A percentile compares a stretch with the other conserved stretches of the same genome.
phyloP scores from a whole-genome alignment of 1,140 invertebrate species.

The Augochlora pura region DNA sequence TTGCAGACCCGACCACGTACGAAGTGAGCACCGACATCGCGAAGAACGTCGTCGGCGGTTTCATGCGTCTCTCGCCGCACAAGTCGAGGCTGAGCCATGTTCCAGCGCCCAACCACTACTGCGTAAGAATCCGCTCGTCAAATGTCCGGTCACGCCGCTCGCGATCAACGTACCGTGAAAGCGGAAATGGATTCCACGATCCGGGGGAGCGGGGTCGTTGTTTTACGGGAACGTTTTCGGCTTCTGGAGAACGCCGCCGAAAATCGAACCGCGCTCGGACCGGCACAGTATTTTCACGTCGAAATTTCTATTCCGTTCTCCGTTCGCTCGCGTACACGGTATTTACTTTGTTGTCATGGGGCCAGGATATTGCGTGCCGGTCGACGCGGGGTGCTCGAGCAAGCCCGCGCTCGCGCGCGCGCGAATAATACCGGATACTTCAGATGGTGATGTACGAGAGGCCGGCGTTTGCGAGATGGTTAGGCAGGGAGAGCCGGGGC shows the following conservation, averaged over 20 bases:
- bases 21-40: constrained; percentile 52
- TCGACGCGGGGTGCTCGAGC: no score
- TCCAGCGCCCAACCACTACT: constrained; percentile 12
- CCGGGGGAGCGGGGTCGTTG: neutral
- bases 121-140: constrained; percentile 26
- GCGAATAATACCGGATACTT: constrained; percentile 65
- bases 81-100: neutral
- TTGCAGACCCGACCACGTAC: constrained; percentile 47
- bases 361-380: constrained; percentile 61
- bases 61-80: constrained; percentile 20
- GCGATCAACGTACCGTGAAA: neutral
- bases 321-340: constrained; percentile 47
- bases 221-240: constrained; percentile 3
- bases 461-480: constrained; percentile 50
- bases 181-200: constrained; percentile 15
- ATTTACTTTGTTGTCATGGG: constrained; percentile 61
- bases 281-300: constrained; percentile 29
- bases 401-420: constrained; percentile 13
- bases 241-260: neutral
- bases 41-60: constrained; percentile 48
- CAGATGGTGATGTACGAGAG: constrained; percentile 63
- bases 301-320: constrained; percentile 43
- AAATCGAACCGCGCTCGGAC: constrained; percentile 9
- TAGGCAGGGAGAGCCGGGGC: constrained; percentile 29
- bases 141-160: neutral